Evolutionary conservation across 2,888 invertebrate species (phyloP).

Genomic region (Muschampia plurimacula): DNA sequence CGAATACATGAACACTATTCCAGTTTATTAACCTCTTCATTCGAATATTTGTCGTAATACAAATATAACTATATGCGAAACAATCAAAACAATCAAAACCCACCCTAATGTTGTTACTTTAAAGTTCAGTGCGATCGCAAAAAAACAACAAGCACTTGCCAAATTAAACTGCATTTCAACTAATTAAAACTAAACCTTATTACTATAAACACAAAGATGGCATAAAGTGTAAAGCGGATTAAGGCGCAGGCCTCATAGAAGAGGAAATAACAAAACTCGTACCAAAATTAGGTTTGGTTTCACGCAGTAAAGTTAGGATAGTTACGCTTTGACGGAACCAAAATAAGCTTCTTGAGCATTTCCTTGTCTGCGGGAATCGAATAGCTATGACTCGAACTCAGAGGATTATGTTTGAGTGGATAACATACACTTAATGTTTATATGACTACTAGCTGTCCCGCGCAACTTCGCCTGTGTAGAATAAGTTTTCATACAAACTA

Average conservation of each 20-base stretch:
- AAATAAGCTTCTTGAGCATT: slow-evolving; percentile 40
- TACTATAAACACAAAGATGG: background rate
- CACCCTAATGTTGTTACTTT: background rate
- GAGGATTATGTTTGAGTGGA: background rate
- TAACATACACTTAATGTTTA: slow-evolving; percentile 2
- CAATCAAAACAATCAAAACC: background rate
- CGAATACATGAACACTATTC: slow-evolving; percentile 38
- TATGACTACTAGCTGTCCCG: background rate
- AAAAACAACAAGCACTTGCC: background rate
- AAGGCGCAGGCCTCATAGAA: background rate
- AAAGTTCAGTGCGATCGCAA: background rate
- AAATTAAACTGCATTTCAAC: background rate
- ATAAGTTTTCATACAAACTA: too few species aligned
- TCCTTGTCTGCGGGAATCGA: slow-evolving; percentile 32
- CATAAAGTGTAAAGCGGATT: background rate
- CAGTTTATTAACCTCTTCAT: slow-evolving; percentile 46
- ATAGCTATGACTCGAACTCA: slow-evolving; percentile 3
- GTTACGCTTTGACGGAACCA: slow-evolving; percentile 41
- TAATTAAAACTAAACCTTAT: slow-evolving; percentile 6
- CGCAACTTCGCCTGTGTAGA: too few species aligned
- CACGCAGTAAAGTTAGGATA: slow-evolving; percentile 38
- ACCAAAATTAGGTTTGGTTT: slow-evolving; percentile 52
- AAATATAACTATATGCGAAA: background rate
- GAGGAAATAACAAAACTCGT: slow-evolving; percentile 50
- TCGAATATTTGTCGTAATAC: slow-evolving; percentile 3